Conservation (phyloP, 2,797 vertebrate species). For the Apogon talboti region DNA sequence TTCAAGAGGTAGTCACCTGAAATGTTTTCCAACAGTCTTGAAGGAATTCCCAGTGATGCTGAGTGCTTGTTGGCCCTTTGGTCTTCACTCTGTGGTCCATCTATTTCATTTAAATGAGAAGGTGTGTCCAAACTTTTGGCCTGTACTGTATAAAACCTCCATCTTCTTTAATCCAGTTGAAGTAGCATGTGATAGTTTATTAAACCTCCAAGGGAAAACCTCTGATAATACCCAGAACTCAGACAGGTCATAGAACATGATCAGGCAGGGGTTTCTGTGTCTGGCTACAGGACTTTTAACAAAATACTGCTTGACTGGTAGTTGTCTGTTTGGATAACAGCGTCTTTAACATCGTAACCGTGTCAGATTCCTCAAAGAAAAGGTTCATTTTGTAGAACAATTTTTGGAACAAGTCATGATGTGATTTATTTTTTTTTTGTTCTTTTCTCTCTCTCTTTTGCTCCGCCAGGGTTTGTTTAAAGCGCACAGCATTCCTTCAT, state of each 20-base stretch:
- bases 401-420: constrained; percentile 16
- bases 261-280: background rate
- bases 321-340: background rate
- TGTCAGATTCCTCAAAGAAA: background rate
- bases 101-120: no score
- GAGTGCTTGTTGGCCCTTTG: no score
- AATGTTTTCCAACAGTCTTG: no score
- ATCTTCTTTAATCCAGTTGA: background rate
- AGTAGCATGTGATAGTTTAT: constrained; percentile 14
- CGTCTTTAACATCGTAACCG: background rate
- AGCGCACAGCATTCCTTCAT: constrained; percentile 8
- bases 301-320: background rate
- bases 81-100: no score
- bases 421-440: background rate
- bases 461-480: background rate
- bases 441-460: constrained; percentile 9
- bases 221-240: constrained; percentile 9
- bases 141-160: constrained; percentile 3
- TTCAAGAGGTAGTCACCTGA: no score
- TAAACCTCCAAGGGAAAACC: constrained; percentile 6
- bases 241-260: background rate
- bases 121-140: no score
- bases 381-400: background rate
- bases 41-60: no score
- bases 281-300: constrained; percentile 3